Percentiles rank a stretch among this genome's conserved stretches.
phyloP scores from a whole-genome alignment of 2,888 invertebrate genomes.

The Netelia inedita region DNA sequence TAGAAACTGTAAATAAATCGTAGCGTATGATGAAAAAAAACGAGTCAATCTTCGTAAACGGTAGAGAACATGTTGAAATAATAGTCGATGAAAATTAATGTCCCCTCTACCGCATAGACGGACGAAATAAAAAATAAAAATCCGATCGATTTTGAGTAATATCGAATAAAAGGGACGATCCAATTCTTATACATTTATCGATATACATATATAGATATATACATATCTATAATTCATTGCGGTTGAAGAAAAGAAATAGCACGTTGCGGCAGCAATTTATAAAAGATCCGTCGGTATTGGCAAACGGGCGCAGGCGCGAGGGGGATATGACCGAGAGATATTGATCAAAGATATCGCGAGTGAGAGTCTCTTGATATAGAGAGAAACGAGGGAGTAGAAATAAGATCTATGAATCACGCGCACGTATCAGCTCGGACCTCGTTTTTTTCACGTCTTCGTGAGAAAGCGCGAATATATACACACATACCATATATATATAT shows the following conservation, averaged over 20 bases:
- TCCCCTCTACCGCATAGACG: too few species aligned
- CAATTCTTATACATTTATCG: slow-evolving; percentile 20
- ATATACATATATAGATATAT: not conserved
- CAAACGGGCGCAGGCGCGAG: slow-evolving; percentile 40
- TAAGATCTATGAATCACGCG: slow-evolving; percentile 64
- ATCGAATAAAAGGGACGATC: slow-evolving; percentile 30
- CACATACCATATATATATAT: too few species aligned
- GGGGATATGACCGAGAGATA: slow-evolving; percentile 59
- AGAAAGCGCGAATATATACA: slow-evolving; percentile 61
- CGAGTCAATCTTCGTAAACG: too few species aligned
- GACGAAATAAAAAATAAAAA: not conserved
- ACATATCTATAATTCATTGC: not conserved
- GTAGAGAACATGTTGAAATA: too few species aligned
- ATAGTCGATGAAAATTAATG: too few species aligned
- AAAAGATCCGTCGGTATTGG: slow-evolving; percentile 59
- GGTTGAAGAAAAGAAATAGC: slow-evolving; percentile 54
- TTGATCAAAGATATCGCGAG: slow-evolving; percentile 67
- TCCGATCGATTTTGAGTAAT: slow-evolving; percentile 27
- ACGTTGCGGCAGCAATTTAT: slow-evolving; percentile 56
- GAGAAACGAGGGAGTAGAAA: slow-evolving; percentile 43
- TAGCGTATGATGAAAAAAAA: too few species aligned
- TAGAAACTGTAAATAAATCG: too few species aligned
- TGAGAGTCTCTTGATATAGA: slow-evolving; percentile 41
- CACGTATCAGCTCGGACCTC: slow-evolving; percentile 20
- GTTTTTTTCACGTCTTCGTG: slow-evolving; percentile 49